Conservation (phyloP, 2,888 invertebrate species). For the Homarus gammarus region DNA sequence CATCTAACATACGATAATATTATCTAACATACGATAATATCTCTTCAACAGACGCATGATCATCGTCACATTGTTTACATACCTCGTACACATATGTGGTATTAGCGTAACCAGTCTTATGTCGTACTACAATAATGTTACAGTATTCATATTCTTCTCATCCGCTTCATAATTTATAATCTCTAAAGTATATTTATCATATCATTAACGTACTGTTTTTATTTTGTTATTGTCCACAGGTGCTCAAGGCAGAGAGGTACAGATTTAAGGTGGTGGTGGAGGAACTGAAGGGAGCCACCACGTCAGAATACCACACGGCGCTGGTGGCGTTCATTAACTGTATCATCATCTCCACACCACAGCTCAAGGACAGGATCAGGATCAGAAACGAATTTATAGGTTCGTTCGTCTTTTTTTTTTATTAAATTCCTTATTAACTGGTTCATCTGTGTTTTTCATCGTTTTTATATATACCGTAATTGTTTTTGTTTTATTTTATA, state of each 20-base stretch:
- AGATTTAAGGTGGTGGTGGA: conserved; percentile 92
- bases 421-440: neutral
- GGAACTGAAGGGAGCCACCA: conserved; percentile 90
- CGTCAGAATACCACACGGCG: conserved; percentile 92
- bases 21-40: no score
- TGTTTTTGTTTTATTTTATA: neutral
- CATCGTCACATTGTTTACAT: no score
- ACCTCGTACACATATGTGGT: no score
- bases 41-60: no score
- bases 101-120: no score
- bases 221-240: conserved; percentile 81
- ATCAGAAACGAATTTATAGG: conserved; percentile 97
- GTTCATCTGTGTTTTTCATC: neutral
- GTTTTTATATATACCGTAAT: neutral
- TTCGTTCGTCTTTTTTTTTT: conserved; percentile 80
- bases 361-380: conserved; percentile 90
- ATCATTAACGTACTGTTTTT: neutral
- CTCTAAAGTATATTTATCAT: no score
- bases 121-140: no score
- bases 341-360: conserved; percentile 93
- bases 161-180: no score
- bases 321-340: conserved; percentile 97
- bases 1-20: no score
- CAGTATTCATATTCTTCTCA: no score
- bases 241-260: conserved; percentile 91